Base-by-base conservation (phyloP, 2,113 vertebrate species). In the Formicarius rufipectus region DNA sequence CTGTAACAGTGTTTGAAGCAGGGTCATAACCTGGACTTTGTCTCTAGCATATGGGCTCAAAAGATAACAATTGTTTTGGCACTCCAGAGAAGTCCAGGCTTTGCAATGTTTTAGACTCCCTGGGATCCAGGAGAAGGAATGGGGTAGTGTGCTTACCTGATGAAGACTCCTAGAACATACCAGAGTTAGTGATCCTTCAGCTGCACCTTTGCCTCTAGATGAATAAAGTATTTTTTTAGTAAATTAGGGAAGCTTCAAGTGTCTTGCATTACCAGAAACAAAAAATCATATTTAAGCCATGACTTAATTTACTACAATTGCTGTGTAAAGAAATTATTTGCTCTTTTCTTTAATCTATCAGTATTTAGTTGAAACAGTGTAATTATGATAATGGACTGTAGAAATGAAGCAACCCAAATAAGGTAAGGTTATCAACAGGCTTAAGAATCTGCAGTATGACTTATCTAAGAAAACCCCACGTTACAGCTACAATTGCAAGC, bases 11-110 rank as follows among this genome's bases (percentile, higher is more conserved):
- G 52, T 44, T 82, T 86, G 84, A 85, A 71, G 10, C 33, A 59
- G 40, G 47, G 52, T 52, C 67, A 50, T 28, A 86, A 88, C 24
- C 76, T 52, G 85, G 58, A 94, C 93, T 95, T 96, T 92, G 90
- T n/a, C 79, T 92, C 55, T 25, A 14, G 35, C 1, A 1, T 25
- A 28, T 5, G 14, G 12, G 31, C 27, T 80, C 72, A 52, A 77
- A 75, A 74, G 92, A 73, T 47, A 87, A 75, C 50, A 72, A 56
- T 9, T 9, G 6, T 45, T 75, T 55, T 30, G 12, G 39, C 13
- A 10, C 55, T 47, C 9, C 30, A 53, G 49, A 31, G 45, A 17
- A 76, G 33, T 4, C n/a, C 28, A 10, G 66, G 69, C 62, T 56
- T 56, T 28, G 10, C 25, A 33, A 10, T 30, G 9, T 14, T 79